Conservation (phyloP, 2,797 vertebrate genomes). For the Euthynnus affinis region DNA sequence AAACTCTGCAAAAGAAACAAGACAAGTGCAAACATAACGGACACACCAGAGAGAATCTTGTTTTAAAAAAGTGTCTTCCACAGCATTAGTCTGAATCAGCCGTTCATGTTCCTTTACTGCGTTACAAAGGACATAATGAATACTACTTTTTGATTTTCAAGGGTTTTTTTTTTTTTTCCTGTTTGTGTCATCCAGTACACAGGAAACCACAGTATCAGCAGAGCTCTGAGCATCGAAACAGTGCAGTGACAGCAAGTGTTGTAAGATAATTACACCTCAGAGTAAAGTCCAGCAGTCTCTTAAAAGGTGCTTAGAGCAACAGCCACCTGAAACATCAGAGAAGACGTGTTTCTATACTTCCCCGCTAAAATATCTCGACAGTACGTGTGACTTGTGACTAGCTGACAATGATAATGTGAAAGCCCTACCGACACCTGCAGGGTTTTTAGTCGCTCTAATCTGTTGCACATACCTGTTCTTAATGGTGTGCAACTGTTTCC, state of each 20-base stretch:
- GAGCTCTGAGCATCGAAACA: background rate
- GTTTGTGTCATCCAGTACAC: background rate
- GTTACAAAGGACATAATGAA: background rate
- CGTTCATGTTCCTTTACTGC: background rate
- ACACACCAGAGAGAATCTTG: background rate
- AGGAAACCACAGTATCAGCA: slow-evolving; percentile 51
- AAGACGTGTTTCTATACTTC: background rate
- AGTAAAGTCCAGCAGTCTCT: slow-evolving; percentile 23
- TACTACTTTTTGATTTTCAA: background rate
- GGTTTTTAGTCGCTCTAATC: background rate
- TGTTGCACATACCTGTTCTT: background rate
- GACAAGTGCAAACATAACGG: too few relatives aligned
- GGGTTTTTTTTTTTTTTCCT: background rate
- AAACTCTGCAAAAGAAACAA: background rate
- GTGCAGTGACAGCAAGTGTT: background rate
- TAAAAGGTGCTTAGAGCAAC: slow-evolving; percentile 6
- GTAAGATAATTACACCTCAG: background rate
- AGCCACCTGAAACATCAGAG: background rate
- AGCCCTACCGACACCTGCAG: background rate
- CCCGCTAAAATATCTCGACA: background rate
- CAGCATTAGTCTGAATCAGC: background rate
- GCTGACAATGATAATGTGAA: background rate
- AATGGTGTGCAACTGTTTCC: too few relatives aligned
- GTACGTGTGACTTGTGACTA: background rate
- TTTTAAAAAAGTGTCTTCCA: background rate